Percentiles rank a stretch among this genome's conserved stretches.
phyloP scores from a whole-genome alignment of 2,113 vertebrate species.

The Lasiurus borealis region DNA sequence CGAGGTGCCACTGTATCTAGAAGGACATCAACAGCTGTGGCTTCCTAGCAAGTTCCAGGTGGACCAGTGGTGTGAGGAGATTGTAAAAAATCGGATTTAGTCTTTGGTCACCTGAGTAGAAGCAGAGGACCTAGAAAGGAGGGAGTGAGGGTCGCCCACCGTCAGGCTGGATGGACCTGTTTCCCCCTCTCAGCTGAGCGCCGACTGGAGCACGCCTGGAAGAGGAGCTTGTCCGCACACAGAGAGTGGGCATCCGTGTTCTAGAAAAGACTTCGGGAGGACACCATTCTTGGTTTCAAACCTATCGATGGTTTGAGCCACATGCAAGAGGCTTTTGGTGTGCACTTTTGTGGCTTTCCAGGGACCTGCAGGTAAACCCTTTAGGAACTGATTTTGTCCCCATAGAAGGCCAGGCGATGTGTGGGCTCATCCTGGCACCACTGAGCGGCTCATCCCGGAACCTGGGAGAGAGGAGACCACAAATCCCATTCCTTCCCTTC shows the following conservation, averaged over 20 bases:
- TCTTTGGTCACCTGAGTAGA: not conserved
- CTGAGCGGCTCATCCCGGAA: not conserved
- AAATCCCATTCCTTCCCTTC: not conserved
- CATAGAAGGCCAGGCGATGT: not conserved
- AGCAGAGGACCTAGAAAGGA: not conserved
- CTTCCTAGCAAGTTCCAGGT: not conserved
- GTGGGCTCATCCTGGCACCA: not conserved
- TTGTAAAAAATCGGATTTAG: not conserved
- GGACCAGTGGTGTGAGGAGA: not conserved
- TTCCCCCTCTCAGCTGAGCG: not conserved
- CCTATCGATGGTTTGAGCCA: not conserved
- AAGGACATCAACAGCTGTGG: not conserved
- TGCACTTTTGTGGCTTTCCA: not conserved
- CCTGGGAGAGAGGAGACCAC: not conserved
- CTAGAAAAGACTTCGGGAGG: not conserved
- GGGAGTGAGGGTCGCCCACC: not conserved
- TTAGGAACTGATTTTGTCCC: not conserved
- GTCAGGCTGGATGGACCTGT: not conserved
- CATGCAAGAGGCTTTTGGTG: not conserved
- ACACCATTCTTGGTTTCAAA: constrained; percentile 16
- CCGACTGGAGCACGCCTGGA: not conserved
- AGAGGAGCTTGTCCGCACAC: not conserved
- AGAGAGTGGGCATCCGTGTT: not conserved
- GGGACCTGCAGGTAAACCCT: not conserved
- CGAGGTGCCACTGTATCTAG: too few species aligned